A percentile compares a stretch with the other conserved stretches of the same genome.
phyloP scores from a whole-genome alignment of 2,888 invertebrate species.

The Tipula helvola region DNA sequence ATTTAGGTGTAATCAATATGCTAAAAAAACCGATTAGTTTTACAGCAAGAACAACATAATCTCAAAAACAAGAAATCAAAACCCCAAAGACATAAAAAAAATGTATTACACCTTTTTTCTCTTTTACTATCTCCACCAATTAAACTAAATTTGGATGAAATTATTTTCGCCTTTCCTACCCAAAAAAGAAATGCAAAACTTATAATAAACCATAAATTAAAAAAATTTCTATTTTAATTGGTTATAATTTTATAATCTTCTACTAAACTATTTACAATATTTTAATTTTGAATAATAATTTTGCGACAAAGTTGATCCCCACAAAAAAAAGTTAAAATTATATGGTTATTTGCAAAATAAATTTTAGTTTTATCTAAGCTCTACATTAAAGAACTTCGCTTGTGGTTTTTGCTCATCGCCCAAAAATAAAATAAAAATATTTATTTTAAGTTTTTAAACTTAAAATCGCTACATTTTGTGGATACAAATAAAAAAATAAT shows the following conservation, averaged over 20 bases:
- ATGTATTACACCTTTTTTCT: not conserved
- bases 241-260: not conserved
- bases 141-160: not conserved
- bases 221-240: not conserved
- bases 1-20: no score
- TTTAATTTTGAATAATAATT: not conserved
- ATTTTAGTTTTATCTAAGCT: not conserved
- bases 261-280: not conserved
- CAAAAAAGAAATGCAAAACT: not conserved
- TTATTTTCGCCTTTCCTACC: not conserved
- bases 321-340: not conserved
- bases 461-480: not conserved
- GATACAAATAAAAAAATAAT: not conserved
- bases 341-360: not conserved
- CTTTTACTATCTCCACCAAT: not conserved
- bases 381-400: not conserved
- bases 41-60: not conserved
- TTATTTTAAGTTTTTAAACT: not conserved
- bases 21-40: no score
- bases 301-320: not conserved
- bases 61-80: not conserved
- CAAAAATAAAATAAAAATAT: not conserved
- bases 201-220: not conserved
- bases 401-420: not conserved
- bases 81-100: not conserved